Conservation (phyloP, 2,113 vertebrate species). For the Pavo muticus region DNA sequence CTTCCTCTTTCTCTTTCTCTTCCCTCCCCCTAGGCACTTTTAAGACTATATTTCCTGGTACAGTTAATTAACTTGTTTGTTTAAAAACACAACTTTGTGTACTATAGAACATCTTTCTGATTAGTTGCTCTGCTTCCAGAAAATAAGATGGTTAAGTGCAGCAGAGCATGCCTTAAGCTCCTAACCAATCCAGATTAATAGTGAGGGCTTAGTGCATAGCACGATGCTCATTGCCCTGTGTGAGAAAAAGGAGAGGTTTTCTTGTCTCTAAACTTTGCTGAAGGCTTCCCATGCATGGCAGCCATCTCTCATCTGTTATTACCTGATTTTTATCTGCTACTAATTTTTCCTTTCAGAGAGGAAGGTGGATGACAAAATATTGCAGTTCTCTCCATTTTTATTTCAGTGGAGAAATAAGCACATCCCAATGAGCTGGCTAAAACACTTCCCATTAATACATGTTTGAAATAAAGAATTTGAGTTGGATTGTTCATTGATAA, state of each 20-base stretch:
- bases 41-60: not conserved
- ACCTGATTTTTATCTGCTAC: not conserved
- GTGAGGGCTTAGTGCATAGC: not conserved
- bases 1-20: not conserved
- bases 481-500: constrained; percentile 32
- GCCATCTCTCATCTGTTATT: not conserved
- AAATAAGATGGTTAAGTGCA: not conserved
- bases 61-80: not conserved
- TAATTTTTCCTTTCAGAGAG: not conserved
- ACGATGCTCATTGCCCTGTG: not conserved
- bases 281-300: not conserved
- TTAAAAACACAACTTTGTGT: not conserved
- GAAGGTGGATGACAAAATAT: not conserved
- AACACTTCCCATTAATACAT: not conserved
- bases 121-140: not conserved
- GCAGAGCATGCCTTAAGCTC: not conserved
- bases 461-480: not conserved
- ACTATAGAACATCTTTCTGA: not conserved
- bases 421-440: not conserved
- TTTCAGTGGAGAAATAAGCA: not conserved
- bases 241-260: not conserved
- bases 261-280: not conserved
- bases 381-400: not conserved
- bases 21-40: not conserved
- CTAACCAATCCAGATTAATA: not conserved